Evolutionary conservation across 2,797 vertebrate genomes (phyloP).

Genomic region (Antrozous pallidus): DNA sequence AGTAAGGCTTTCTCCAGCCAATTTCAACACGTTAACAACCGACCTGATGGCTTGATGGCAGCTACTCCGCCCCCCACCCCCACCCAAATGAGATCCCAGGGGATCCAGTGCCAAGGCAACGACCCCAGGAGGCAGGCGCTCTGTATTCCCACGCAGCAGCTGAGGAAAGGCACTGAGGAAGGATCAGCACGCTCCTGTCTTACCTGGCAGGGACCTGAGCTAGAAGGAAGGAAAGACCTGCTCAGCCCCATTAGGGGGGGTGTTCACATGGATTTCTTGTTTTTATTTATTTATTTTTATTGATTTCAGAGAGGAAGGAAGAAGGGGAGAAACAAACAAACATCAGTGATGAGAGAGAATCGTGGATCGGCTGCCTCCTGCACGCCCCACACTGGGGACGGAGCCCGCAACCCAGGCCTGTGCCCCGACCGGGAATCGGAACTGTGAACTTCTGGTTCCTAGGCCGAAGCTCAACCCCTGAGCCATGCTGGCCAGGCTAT

Average conservation of each 20-base stretch:
- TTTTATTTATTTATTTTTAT: background rate
- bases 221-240: background rate
- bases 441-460: too few species aligned
- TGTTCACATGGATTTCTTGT: background rate
- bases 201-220: background rate
- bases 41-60: background rate
- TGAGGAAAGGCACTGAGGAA: background rate
- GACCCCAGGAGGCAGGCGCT: background rate
- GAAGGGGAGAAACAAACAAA: too few species aligned
- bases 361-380: too few species aligned
- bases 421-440: too few species aligned
- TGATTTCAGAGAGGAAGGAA: too few species aligned
- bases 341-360: too few species aligned
- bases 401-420: too few species aligned
- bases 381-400: too few species aligned
- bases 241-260: background rate
- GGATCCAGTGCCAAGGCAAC: background rate
- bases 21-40: background rate
- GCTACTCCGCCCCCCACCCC: background rate
- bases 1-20: background rate
- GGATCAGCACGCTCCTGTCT: background rate
- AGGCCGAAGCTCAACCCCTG: too few species aligned
- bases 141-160: background rate
- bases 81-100: background rate
- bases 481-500: background rate